Evolutionary conservation across 2,797 vertebrate species (phyloP).

Genomic region (Oreochromis grahami): DNA sequence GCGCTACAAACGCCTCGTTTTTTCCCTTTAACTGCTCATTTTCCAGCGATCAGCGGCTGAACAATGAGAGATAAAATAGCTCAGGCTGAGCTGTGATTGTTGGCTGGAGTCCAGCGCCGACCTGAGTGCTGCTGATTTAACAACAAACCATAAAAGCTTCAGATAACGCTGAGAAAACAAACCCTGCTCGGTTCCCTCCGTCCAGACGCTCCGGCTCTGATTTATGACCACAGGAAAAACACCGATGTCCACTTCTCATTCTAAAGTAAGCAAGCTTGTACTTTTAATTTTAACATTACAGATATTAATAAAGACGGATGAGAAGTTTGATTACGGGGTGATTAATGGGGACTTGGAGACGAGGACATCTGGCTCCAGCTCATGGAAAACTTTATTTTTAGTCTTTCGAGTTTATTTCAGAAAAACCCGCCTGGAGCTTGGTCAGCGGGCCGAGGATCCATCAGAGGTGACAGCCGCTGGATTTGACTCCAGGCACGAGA

Average conservation of each 20-base stretch:
- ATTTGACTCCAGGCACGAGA: background rate
- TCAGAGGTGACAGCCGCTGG: background rate
- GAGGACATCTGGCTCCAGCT: background rate
- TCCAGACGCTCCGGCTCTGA: background rate
- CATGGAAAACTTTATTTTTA: background rate
- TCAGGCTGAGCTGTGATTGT: background rate
- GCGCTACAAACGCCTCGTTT: background rate
- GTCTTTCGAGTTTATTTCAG: background rate
- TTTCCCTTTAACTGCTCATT: background rate
- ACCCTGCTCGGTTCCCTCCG: background rate
- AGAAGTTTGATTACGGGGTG: background rate
- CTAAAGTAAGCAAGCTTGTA: background rate
- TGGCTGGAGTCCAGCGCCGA: background rate
- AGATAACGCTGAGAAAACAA: background rate
- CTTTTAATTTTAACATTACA: background rate
- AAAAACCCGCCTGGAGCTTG: background rate
- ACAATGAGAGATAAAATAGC: background rate
- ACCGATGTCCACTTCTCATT: background rate
- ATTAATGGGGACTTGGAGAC: background rate
- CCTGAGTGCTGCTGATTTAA: background rate
- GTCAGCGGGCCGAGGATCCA: fast-evolving
- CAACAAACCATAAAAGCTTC: background rate
- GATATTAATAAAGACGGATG: background rate
- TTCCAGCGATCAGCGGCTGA: background rate
- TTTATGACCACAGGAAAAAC: background rate